phyloP scores from a whole-genome alignment of 2,888 invertebrate species.

The Sarcophaga carnaria region DNA sequence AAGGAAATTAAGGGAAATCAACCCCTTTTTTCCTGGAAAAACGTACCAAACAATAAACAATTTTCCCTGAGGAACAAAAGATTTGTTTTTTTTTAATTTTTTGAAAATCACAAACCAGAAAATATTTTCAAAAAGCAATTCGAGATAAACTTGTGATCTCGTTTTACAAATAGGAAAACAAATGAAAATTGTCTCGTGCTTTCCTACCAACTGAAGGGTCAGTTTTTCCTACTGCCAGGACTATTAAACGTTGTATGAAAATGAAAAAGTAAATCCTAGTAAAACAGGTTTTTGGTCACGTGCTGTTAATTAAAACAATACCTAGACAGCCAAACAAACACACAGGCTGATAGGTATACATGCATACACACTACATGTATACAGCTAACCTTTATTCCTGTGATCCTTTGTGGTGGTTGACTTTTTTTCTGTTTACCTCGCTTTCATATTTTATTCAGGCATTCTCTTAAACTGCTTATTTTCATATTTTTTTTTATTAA shows the following conservation, averaged over 20 bases:
- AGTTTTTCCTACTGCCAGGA: constrained; percentile 14
- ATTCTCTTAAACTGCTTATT: not conserved
- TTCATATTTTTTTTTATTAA: not conserved
- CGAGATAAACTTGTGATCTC: constrained; percentile 3
- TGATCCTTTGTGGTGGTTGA: not conserved
- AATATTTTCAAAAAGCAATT: constrained; percentile 23
- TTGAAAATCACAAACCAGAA: not conserved
- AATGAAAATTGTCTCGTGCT: constrained; percentile 48
- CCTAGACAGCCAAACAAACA: not conserved
- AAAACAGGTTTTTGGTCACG: constrained; percentile 70
- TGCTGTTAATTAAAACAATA: constrained; percentile 68
- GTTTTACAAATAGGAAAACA: not conserved
- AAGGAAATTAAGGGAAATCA: not conserved
- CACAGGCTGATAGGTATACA: not conserved
- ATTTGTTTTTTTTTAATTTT: no score
- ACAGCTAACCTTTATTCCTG: not conserved
- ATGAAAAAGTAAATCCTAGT: constrained; percentile 52
- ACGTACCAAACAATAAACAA: not conserved
- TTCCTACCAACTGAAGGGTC: constrained; percentile 29
- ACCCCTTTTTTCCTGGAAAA: not conserved
- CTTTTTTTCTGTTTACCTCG: not conserved
- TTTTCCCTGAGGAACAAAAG: not conserved
- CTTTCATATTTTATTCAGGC: constrained; percentile 36
- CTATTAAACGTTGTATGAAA: not conserved
- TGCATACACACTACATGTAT: not conserved